Evolutionary conservation across 2,113 vertebrate species (phyloP), one percentile per base, ranked within the genome.

Genomic region (Lagopus muta): DNA sequence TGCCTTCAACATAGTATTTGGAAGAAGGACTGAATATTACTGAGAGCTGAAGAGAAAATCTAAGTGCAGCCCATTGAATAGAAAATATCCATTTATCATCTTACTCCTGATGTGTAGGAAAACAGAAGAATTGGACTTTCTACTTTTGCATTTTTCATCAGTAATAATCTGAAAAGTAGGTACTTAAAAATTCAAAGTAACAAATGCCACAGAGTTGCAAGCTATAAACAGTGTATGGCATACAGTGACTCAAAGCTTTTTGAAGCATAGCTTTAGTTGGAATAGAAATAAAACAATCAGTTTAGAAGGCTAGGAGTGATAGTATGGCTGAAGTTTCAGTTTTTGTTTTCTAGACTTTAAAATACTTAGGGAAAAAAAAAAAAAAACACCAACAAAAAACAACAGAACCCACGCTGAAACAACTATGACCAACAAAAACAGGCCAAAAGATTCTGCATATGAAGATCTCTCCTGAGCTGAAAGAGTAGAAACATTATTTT

Each of bases 381-480:
- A 40, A 40, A 11, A 40, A 40, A 40, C 9, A 40, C n/a, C n/a
- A n/a, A n/a, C 36, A 22, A 85, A 91, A 71, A 75, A 89, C 28
- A 57, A 11, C 30, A n/a, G n/a, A n/a, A n/a, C 55, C 8, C 50
- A 20, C 10, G 8, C 30, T n/a, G 32, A 58, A 58, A 58, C 55
- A 58, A 36, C 13, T 25, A 16, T 5, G 10, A 27, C 24, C 36
- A 27, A 27, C 24, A 83, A 45, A 11, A 57, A 13, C 2, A 61
- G 30, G 78, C 88, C 54, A 74, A 34, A 75, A 86, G 20, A 42
- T 86, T 91, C 82, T 16, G 9, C 66, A 69, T 83, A 74, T 86
- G 52, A 86, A 65, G 55, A 58, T 32, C 38, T 92, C 61, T 65
- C 16, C 16, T 92, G 78, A 86, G 60, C 40, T 75, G 67, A 65